Evolutionary conservation across 2,888 invertebrate species (phyloP), one percentile per base, ranked within the genome.

Genomic region (Xestia xanthographa): DNA sequence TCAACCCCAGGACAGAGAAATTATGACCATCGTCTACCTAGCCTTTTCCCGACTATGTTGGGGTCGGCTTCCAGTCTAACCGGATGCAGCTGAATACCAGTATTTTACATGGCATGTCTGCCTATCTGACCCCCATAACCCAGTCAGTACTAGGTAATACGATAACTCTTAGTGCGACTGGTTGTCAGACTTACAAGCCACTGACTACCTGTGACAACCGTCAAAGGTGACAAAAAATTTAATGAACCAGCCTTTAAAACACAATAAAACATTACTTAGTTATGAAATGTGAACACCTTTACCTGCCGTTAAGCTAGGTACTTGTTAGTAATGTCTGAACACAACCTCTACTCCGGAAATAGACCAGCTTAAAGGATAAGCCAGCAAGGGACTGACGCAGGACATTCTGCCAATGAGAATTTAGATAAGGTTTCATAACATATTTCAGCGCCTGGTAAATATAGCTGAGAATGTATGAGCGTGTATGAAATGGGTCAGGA

Each of bases 281-380:
- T 20, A 62, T 43, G 5, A 66, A 71, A 63, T 50, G 22, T 8
- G 34, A 58, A 56, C 56, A 72, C 53, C n/a, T 56, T 43, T 56
- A 12, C 70, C 56, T 45, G 58, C 12, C 26, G 38, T 34, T 62
- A 81, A 48, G 65, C 26, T 22, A 17, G 14, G 58, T 11, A 60
- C 56, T 43, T 73, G 62, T 41, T 68, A 45, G 50, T 69, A 60
- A 77, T 72, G 63, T 70, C 58, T 71, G 63, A 82, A 80, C 78
- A 74, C 74, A 66, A 65, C 62, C 70, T 82, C 56, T 63, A 69
- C 26, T 72, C 72, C 81, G 83, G 77, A 85, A 87, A 87, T 83
- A 80, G 72, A 83, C 80, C 65, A 79, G 86, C 86, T 87, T 88
- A 82, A 56, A 74, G 77, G 80, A 87, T 87, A 84, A 87, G 75